Conservation (phyloP, 2,888 invertebrate species). For the Amphipyra tragopoginis region DNA sequence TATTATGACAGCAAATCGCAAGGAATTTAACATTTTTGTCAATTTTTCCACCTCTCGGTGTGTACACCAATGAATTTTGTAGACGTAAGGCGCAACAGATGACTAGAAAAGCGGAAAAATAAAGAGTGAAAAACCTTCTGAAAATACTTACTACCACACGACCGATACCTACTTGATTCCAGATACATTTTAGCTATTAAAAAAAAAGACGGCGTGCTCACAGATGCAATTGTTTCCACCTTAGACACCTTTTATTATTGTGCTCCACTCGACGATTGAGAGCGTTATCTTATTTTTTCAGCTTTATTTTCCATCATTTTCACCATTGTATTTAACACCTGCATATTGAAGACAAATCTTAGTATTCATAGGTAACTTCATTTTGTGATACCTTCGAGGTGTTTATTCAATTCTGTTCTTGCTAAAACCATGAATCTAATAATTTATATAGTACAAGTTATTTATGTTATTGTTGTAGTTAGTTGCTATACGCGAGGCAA, state of each 20-base stretch:
- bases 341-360: constrained; percentile 15
- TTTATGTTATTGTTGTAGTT: constrained; percentile 8
- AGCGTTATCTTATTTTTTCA: constrained; percentile 23
- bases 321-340: constrained; percentile 51
- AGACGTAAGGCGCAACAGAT: too few species aligned
- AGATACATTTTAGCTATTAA: not conserved
- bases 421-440: constrained; percentile 19
- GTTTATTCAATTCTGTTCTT: not conserved
- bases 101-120: too few species aligned
- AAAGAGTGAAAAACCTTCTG: too few species aligned
- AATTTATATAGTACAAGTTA: not conserved
- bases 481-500: constrained; percentile 5
- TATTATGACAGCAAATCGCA: too few species aligned
- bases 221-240: constrained; percentile 28
- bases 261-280: constrained; percentile 39
- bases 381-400: constrained; percentile 1
- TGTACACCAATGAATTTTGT: too few species aligned
- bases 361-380: constrained; percentile 10
- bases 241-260: constrained; percentile 34
- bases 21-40: too few species aligned
- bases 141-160: too few species aligned
- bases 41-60: too few species aligned
- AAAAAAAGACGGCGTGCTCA: not conserved
- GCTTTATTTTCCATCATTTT: constrained; percentile 26
- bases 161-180: too few species aligned